phyloP scores from a whole-genome alignment of 1,140 invertebrate genomes.

The Bombus superbus region DNA sequence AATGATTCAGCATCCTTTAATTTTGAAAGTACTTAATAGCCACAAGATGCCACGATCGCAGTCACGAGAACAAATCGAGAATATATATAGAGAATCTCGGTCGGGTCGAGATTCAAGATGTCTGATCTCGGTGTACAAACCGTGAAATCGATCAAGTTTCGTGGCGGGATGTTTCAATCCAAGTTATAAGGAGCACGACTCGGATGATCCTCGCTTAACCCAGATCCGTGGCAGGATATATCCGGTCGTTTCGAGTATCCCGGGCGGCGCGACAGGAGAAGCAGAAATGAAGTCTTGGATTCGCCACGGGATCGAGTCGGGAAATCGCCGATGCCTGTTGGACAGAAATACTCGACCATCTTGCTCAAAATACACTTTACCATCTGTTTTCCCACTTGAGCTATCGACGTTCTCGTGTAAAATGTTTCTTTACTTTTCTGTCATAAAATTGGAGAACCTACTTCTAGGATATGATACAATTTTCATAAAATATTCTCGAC shows the following conservation, averaged over 20 bases:
- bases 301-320: no score
- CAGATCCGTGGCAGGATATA: constrained; percentile 9
- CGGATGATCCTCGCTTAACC: constrained; percentile 35
- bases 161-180: constrained; percentile 4
- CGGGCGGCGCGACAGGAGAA: not conserved
- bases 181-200: constrained; percentile 18
- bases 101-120: not conserved
- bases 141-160: constrained; percentile 23
- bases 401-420: not conserved
- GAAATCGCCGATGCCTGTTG: not conserved
- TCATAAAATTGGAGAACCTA: not conserved
- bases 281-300: not conserved
- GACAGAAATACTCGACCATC: not conserved
- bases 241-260: not conserved
- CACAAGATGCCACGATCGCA: not conserved
- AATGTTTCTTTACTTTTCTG: not conserved
- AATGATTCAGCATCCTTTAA: not conserved
- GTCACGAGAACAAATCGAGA: not conserved
- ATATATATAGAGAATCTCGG: not conserved
- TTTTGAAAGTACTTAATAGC: not conserved
- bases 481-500: not conserved
- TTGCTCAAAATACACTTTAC: not conserved
- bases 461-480: not conserved
- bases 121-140: not conserved
- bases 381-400: not conserved